phyloP scores from a whole-genome alignment of 2,888 invertebrate species.

The Cephus nigrinus region DNA sequence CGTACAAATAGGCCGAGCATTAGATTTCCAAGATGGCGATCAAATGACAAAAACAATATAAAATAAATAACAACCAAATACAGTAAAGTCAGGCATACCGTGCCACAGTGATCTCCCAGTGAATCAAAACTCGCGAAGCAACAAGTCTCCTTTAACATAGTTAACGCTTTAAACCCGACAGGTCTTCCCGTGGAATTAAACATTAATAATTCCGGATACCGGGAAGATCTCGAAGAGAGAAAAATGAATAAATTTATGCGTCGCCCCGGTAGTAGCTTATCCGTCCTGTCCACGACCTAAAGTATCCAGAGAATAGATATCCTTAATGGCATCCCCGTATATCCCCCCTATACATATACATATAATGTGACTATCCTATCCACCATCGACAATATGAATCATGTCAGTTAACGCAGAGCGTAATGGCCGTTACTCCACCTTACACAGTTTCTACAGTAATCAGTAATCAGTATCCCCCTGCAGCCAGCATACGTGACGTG shows the following conservation, averaged over 20 bases:
- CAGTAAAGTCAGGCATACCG: background rate
- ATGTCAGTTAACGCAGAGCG: background rate
- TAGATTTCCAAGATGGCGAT: conserved; percentile 28
- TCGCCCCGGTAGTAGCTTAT: background rate
- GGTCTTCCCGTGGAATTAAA: background rate
- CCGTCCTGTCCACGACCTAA: background rate
- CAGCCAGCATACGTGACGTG: background rate
- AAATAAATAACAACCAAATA: conserved; percentile 5
- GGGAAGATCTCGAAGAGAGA: conserved; percentile 19
- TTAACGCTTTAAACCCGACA: background rate
- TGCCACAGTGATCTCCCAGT: no score
- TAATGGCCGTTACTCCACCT: background rate
- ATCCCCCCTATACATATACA: background rate
- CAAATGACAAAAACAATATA: conserved; percentile 17
- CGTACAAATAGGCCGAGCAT: conserved; percentile 21
- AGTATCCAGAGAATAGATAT: conserved; percentile 6
- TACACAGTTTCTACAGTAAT: background rate
- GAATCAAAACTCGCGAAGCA: background rate
- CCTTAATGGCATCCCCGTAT: background rate
- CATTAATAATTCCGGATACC: background rate
- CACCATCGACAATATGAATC: background rate
- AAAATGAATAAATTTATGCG: conserved; percentile 2
- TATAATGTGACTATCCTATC: background rate
- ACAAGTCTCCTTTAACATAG: background rate
- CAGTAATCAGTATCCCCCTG: background rate